phyloP scores from a whole-genome alignment of 2,888 invertebrate genomes.

The Leptopterna dolabrata region DNA sequence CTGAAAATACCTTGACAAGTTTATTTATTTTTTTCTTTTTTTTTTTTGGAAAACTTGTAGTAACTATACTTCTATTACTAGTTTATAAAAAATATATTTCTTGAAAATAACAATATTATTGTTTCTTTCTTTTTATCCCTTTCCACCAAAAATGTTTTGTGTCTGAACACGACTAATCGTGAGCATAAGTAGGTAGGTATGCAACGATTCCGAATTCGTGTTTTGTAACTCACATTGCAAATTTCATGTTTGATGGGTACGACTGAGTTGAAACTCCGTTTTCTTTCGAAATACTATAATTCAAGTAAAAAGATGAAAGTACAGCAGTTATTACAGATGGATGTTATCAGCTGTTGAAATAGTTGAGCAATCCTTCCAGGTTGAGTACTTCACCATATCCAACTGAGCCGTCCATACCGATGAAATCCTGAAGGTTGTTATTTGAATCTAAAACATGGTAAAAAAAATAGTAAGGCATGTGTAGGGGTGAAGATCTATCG shows the following conservation, averaged over 20 bases:
- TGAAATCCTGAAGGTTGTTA: slow-evolving; percentile 54
- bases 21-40: slow-evolving; percentile 30
- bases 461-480: too few relatives aligned
- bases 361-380: slow-evolving; percentile 25
- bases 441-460: slow-evolving; percentile 27
- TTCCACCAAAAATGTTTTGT: not conserved
- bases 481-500: too few relatives aligned
- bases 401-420: slow-evolving; percentile 31
- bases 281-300: too few relatives aligned
- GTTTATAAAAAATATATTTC: slow-evolving; percentile 44
- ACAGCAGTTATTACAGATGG: too few relatives aligned
- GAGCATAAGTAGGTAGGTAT: too few relatives aligned
- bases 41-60: slow-evolving; percentile 27
- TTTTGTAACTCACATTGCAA: too few relatives aligned
- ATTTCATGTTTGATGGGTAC: too few relatives aligned
- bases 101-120: slow-evolving; percentile 5
- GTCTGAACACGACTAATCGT: too few relatives aligned
- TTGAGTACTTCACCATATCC: slow-evolving; percentile 39
- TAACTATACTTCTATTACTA: slow-evolving; percentile 33
- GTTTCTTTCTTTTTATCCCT: not conserved
- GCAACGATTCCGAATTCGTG: too few relatives aligned
- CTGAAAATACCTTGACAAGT: not conserved
- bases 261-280: too few relatives aligned
- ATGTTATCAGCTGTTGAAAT: too few relatives aligned
- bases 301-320: too few relatives aligned